Base-by-base conservation (phyloP, 35 echinoderm and acorn worm species). In the Chiridota heheva region DNA sequence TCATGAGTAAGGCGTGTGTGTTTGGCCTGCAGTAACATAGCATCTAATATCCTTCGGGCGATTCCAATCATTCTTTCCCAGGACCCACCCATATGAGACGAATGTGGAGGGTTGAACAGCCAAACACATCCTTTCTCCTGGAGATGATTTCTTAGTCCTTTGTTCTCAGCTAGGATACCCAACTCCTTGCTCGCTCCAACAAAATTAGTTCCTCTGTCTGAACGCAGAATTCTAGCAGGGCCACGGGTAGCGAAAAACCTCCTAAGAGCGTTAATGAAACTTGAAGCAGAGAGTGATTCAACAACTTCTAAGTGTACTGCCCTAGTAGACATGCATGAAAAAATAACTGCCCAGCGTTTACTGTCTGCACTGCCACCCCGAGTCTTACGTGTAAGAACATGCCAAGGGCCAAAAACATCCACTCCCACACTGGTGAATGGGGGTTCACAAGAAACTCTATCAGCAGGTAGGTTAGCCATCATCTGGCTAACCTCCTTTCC, bases 331-430 rank as follows among this genome's bases (percentile, higher is more conserved):
- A 73, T 47, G 40, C 77, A 89, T 7, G 69, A 28, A 34, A 89
- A 82, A 10, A 89, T 73, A 7, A 82, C 78, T 7, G 78, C 69
- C 77, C 78, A 89, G 44, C 86, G 40, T 20, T 89, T 89, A 7
- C 22, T 64, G 22, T 82, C 69, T 25, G 86, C 32, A 61, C n/a
- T 51, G 2, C 67, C 55, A n/a, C 66, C 86, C 49, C 86, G 41
- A 4, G 86, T 89, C 36, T 75, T 89, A 8, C 78, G 65, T 5
- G 67, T 48, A 26, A 57, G 26, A 4, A 89, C 77, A 34, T 7
- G 24, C 78, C 77, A 82, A 10, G 86, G 86, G 24, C 86, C 86
- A 26, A 82, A n/a, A n/a, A 74, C 67, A 39, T 89, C 86, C 24
- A 68, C 29, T 7, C 66, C 78, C 27, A 82, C 67, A 58, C 62